These are phyloP conservation scores for Drosophila tani DNA, from an alignment of 1,140 invertebrate species.

Conservation along the genomic window DNA sequence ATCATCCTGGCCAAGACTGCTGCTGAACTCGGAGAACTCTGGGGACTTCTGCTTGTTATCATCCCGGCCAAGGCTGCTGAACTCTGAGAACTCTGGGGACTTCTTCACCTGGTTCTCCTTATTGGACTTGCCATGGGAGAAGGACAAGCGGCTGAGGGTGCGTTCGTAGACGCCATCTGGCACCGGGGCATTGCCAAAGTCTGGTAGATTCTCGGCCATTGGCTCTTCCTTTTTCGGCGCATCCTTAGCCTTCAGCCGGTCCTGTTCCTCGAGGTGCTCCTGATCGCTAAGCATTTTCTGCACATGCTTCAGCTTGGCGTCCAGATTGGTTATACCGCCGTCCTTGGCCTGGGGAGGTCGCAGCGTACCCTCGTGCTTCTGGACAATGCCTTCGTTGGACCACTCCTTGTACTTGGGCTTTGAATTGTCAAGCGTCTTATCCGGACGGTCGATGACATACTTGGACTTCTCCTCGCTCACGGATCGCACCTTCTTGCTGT, in stretches of 20 bases:
- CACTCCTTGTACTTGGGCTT: background rate
- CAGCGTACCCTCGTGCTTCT: background rate
- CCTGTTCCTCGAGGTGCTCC: background rate
- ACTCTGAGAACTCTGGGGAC: background rate
- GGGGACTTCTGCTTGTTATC: no score
- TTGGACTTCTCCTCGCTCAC: no score
- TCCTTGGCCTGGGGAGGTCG: background rate
- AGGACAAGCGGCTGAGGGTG: background rate
- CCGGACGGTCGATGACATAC: no score
- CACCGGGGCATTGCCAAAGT: background rate
- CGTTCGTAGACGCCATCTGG: constrained; percentile 13
- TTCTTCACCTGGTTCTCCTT: no score
- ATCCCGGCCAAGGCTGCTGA: background rate
- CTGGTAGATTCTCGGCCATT: background rate
- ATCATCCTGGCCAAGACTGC: background rate
- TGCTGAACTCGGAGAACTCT: background rate
- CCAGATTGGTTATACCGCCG: background rate
- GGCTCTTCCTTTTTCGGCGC: background rate
- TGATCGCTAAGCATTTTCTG: constrained; percentile 4
- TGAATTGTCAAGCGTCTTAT: background rate
- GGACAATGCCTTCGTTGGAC: background rate
- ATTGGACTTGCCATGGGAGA: no score
- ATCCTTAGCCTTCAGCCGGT: background rate
- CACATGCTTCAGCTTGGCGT: constrained; percentile 1
- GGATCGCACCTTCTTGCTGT: background rate